Evolutionary conservation across 2,797 vertebrate genomes (phyloP).

Genomic region (Poecilia gillii): DNA sequence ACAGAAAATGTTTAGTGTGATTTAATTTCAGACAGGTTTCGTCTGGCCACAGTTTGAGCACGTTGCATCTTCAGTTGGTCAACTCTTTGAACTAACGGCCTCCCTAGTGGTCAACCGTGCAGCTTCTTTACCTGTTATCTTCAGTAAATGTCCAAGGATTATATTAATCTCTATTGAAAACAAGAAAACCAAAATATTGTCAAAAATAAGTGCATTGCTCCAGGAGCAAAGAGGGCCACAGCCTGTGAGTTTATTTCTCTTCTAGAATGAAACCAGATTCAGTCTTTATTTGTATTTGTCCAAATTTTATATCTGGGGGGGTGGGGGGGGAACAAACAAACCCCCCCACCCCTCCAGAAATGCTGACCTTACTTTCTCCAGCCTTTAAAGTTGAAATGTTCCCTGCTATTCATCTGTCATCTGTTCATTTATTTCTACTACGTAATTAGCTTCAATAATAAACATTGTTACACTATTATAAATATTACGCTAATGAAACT

Average conservation of each 20-base stretch:
- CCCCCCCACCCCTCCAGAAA: no score
- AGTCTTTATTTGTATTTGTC: background rate
- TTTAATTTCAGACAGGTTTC: background rate
- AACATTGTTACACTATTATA: background rate
- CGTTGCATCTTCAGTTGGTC: background rate
- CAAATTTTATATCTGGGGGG: background rate
- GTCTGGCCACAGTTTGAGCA: background rate
- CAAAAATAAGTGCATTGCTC: background rate
- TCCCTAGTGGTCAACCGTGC: background rate
- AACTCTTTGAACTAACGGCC: background rate
- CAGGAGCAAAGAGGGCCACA: background rate
- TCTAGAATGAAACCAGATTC: background rate
- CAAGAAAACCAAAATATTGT: background rate
- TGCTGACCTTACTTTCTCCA: background rate
- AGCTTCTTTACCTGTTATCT: background rate
- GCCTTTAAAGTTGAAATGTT: background rate
- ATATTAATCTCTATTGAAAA: background rate
- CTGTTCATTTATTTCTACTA: background rate
- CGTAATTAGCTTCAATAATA: background rate
- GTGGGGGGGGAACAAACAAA: no score
- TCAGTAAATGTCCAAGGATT: background rate
- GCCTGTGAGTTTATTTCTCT: background rate
- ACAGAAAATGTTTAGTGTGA: background rate
- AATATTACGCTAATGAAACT: background rate
- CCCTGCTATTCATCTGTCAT: background rate